These are phyloP conservation scores for Variabilichromis moorii DNA, from an alignment of 2,113 vertebrate genomes.

Conservation along the genomic window DNA sequence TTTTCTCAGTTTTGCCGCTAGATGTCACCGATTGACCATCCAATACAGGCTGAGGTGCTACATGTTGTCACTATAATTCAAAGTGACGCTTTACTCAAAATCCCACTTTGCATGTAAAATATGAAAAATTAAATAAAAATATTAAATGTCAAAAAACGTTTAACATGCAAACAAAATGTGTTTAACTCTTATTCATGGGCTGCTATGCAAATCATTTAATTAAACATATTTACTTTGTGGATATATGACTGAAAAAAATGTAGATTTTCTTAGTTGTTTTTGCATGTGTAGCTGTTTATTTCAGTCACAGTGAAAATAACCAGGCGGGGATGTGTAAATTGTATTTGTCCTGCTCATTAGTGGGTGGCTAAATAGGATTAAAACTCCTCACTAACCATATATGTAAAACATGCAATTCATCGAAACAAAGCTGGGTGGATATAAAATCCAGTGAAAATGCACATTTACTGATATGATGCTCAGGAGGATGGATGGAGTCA, in stretches of 20 bases:
- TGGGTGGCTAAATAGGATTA: background rate
- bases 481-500: slow-evolving; percentile 57
- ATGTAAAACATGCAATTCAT: background rate
- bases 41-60: background rate
- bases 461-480: background rate
- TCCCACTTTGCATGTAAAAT: background rate
- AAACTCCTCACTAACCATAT: background rate
- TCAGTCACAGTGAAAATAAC: background rate
- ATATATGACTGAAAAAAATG: background rate
- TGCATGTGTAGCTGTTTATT: background rate
- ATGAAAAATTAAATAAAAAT: background rate
- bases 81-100: background rate
- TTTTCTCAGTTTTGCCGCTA: slow-evolving; percentile 22
- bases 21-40: slow-evolving; percentile 44
- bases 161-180: background rate
- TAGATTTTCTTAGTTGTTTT: background rate
- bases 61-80: background rate
- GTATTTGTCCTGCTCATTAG: background rate
- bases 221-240: background rate
- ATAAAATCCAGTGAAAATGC: background rate
- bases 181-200: background rate
- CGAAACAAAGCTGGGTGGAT: background rate
- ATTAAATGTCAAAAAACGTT: background rate
- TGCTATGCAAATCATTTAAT: background rate
- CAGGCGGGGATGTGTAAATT: background rate